Conservation (phyloP, 2,888 invertebrate genomes). For the Hoplodrina blanda region DNA sequence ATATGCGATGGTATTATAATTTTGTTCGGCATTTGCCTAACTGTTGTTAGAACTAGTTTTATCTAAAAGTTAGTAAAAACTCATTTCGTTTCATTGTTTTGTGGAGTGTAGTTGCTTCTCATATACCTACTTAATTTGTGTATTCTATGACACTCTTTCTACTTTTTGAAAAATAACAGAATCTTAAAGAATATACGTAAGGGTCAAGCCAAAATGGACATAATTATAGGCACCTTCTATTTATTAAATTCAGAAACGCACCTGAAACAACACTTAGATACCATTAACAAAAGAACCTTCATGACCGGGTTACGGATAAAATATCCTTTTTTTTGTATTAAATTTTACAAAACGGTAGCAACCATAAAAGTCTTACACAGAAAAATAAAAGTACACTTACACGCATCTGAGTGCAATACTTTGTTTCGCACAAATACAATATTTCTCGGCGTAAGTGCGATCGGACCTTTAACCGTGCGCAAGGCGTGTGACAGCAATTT, state of each 20-base stretch:
- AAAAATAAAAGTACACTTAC: constrained; percentile 4
- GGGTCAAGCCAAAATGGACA: neutral
- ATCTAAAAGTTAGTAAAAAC: too few relatives aligned
- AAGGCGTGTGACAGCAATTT: constrained; percentile 82
- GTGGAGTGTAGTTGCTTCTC: too few relatives aligned
- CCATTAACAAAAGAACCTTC: constrained; percentile 32
- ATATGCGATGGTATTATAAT: too few relatives aligned
- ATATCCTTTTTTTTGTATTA: constrained; percentile 67
- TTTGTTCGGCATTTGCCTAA: too few relatives aligned
- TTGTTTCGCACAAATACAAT: constrained; percentile 41
- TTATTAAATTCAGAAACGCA: constrained; percentile 11
- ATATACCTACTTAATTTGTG: neutral
- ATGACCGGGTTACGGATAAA: constrained; percentile 63
- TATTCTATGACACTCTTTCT: neutral
- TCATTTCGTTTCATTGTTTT: too few relatives aligned
- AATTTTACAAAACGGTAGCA: constrained; percentile 62
- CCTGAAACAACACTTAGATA: constrained; percentile 17
- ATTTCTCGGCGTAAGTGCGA: constrained; percentile 42
- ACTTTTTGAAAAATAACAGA: neutral
- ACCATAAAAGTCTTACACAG: constrained; percentile 49
- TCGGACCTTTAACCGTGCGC: constrained; percentile 66
- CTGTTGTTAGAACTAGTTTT: too few relatives aligned
- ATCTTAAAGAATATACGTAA: neutral
- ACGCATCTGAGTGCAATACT: constrained; percentile 32
- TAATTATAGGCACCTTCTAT: constrained; percentile 18